Evolutionary conservation across 2,888 invertebrate genomes (phyloP).

Genomic region (Chesias legatella): DNA sequence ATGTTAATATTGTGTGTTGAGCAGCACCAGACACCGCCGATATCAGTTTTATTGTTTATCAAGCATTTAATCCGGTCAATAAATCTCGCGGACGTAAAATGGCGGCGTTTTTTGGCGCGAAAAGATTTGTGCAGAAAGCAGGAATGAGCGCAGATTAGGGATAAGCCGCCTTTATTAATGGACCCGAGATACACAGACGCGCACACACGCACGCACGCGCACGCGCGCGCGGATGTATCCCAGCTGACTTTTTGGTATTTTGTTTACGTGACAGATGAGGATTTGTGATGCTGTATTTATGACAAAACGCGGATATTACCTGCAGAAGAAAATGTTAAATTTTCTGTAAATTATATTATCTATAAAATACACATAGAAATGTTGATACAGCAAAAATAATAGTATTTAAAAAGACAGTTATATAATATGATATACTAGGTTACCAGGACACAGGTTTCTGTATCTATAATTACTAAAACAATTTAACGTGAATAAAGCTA

Average conservation of each 20-base stretch:
- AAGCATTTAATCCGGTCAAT: constrained; percentile 64
- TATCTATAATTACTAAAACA: no score
- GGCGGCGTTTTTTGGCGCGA: constrained; percentile 68
- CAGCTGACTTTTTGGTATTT: constrained; percentile 30
- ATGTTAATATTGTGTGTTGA: no score
- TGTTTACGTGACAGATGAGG: constrained; percentile 11
- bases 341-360: no score
- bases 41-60: constrained; percentile 45
- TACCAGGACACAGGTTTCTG: no score
- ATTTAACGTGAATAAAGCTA: no score
- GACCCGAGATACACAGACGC: constrained; percentile 72
- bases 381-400: no score
- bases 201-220: no score
- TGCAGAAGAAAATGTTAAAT: no score
- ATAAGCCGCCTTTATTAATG: constrained; percentile 77
- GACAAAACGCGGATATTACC: no score
- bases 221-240: constrained; percentile 45
- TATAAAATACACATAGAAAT: no score
- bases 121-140: constrained; percentile 78
- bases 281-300: constrained; percentile 30
- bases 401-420: no score
- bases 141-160: constrained; percentile 78
- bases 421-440: no score
- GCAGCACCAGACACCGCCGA: constrained; percentile 18
- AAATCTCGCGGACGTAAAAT: constrained; percentile 70